Evolutionary conservation across 64 coral and sea anemone species (phyloP).

Genomic region (Porites lutea): DNA sequence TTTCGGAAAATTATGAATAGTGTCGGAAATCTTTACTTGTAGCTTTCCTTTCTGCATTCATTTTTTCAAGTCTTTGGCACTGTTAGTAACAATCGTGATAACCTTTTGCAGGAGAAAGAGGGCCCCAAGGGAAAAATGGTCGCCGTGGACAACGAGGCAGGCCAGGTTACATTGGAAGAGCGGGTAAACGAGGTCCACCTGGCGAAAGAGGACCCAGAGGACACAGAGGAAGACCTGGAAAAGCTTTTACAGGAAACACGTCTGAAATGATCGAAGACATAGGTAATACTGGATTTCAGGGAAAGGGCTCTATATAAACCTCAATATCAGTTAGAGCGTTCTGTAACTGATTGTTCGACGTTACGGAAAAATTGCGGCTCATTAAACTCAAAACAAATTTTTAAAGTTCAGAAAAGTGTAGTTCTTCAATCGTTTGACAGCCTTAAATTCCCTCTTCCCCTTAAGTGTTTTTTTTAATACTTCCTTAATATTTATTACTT

Average conservation of each 20-base stretch:
- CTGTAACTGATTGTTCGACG: not conserved
- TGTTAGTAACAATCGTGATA: too few species aligned
- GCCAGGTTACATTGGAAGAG: slow-evolving; percentile 65
- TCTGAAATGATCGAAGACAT: slow-evolving; percentile 66
- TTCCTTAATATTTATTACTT: too few species aligned
- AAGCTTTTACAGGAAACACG: slow-evolving; percentile 72
- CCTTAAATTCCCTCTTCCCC: too few species aligned
- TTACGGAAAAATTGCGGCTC: too few species aligned
- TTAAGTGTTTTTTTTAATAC: too few species aligned
- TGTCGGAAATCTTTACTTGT: too few species aligned
- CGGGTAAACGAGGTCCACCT: slow-evolving; percentile 56
- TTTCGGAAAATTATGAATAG: too few species aligned
- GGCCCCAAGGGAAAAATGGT: slow-evolving; percentile 58
- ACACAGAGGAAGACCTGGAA: slow-evolving; percentile 60
- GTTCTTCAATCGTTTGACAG: too few species aligned
- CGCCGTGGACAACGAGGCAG: slow-evolving; percentile 56
- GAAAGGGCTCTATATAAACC: not conserved
- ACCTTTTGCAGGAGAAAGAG: slow-evolving; percentile 19
- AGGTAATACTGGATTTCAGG: slow-evolving; percentile 30
- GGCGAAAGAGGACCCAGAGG: slow-evolving; percentile 59
- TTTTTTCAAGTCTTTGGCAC: too few species aligned
- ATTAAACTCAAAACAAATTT: too few species aligned
- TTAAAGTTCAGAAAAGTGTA: too few species aligned
- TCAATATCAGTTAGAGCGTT: not conserved
- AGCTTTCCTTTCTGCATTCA: too few species aligned